Percentiles rank a stretch among this genome's conserved stretches.
These are phyloP conservation scores for Zootoca vivipara DNA, from an alignment of 2,113 vertebrate genomes.

Conservation along the genomic window DNA sequence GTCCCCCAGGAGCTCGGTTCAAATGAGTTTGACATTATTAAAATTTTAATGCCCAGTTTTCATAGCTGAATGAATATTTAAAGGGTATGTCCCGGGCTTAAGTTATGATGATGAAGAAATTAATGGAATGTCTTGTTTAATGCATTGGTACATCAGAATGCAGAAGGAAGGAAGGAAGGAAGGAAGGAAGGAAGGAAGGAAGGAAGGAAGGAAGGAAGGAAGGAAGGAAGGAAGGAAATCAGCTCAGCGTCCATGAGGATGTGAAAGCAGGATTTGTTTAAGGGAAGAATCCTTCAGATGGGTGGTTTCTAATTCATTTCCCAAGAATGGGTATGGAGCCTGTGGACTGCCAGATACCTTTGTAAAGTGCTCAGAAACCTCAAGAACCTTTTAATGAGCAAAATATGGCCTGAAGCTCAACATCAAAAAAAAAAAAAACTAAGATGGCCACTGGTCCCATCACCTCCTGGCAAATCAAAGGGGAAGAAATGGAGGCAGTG, in stretches of 20 bases:
- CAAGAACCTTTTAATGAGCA: too few species aligned
- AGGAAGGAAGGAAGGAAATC: background rate
- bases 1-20: slow-evolving; percentile 83
- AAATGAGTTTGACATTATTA: slow-evolving; percentile 91
- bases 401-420: too few species aligned
- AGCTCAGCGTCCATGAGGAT: too few species aligned
- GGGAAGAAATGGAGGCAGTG: too few species aligned
- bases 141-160: slow-evolving; percentile 80
- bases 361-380: too few species aligned
- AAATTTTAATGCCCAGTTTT: slow-evolving; percentile 90
- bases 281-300: too few species aligned
- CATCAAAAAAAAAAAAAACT: too few species aligned
- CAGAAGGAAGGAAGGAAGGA: slow-evolving; percentile 22
- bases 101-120: slow-evolving; percentile 88
- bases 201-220: background rate
- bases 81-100: slow-evolving; percentile 84
- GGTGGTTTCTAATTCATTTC: background rate
- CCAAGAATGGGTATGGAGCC: background rate
- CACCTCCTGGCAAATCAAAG: too few species aligned
- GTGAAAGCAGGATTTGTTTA: background rate
- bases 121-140: slow-evolving; percentile 88
- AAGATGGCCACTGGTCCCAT: too few species aligned
- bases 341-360: too few species aligned
- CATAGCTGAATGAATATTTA: slow-evolving; percentile 91
- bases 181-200: slow-evolving; percentile 39